These are phyloP conservation scores for Therioaphis trifolii DNA, from an alignment of 2,888 invertebrate genomes.

Conservation along the genomic window DNA sequence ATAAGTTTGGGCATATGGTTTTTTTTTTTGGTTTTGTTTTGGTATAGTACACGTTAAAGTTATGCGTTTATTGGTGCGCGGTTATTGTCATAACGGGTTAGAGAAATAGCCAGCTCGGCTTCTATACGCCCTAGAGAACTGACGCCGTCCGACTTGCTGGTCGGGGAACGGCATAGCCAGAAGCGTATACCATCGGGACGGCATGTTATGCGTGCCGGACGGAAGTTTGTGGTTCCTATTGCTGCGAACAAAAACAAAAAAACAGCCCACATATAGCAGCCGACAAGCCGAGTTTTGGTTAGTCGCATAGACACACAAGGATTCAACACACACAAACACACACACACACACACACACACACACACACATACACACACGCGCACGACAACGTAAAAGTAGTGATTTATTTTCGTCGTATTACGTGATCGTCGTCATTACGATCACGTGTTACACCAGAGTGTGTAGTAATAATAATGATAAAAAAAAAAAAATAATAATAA, in stretches of 20 bases:
- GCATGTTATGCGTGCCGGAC: slow-evolving; percentile 72
- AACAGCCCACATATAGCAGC: slow-evolving; percentile 62
- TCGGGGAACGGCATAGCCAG: slow-evolving; percentile 92
- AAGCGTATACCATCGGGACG: slow-evolving; percentile 88
- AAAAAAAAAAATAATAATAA: too few relatives aligned
- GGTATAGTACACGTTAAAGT: slow-evolving; percentile 43
- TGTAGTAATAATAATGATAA: too few relatives aligned
- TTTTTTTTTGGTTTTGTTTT: slow-evolving; percentile 43
- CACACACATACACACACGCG: neutral
- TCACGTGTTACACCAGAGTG: neutral
- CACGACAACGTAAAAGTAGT: too few relatives aligned
- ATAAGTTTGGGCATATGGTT: slow-evolving; percentile 47
- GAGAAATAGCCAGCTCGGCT: slow-evolving; percentile 89
- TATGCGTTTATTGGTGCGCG: slow-evolving; percentile 57
- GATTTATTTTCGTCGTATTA: too few relatives aligned
- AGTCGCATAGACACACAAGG: slow-evolving; percentile 58
- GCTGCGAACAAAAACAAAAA: slow-evolving; percentile 70
- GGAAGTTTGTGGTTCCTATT: slow-evolving; percentile 70
- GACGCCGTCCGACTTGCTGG: slow-evolving; percentile 89
- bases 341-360: neutral
- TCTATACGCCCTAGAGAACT: slow-evolving; percentile 80
- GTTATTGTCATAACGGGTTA: slow-evolving; percentile 76
- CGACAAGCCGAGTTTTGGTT: slow-evolving; percentile 55
- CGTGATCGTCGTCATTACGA: neutral
- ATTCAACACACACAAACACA: slow-evolving; percentile 29